A percentile compares a stretch with the other conserved stretches of the same genome.
Evolutionary conservation across 2,113 vertebrate species (phyloP).

Genomic region (Trematomus loennbergii): DNA sequence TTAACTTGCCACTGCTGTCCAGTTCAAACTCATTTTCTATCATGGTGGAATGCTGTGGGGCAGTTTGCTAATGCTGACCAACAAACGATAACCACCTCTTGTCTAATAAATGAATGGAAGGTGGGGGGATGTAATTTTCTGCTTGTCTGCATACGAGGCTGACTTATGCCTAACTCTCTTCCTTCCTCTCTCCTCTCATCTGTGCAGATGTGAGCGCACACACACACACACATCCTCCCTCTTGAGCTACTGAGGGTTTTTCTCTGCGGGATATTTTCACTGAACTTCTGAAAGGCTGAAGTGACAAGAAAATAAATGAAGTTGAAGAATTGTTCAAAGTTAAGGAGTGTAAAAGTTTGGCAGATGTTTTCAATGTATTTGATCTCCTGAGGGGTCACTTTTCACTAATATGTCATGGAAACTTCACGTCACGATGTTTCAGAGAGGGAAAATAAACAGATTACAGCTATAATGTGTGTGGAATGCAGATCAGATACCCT

Average conservation of each 20-base stretch:
- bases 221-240: conserved; percentile 30
- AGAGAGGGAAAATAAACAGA: neutral
- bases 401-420: conserved; percentile 14
- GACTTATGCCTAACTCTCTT: conserved; percentile 75
- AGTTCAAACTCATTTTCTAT: conserved; percentile 25
- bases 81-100: conserved; percentile 76
- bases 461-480: conserved; percentile 6
- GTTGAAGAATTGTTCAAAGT: neutral
- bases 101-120: conserved; percentile 79
- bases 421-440: neutral
- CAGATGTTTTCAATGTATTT: conserved; percentile 33
- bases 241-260: conserved; percentile 33
- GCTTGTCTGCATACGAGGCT: conserved; percentile 84
- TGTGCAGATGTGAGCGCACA: conserved; percentile 37
- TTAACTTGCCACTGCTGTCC: neutral
- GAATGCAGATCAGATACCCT: conserved; percentile 13
- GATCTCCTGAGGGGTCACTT: conserved; percentile 7
- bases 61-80: conserved; percentile 78
- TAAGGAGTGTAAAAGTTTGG: conserved; percentile 14
- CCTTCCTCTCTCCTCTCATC: conserved; percentile 54
- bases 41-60: conserved; percentile 52
- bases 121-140: conserved; percentile 83
- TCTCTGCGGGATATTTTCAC: conserved; percentile 42
- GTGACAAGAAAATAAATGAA: conserved; percentile 32
- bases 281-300: conserved; percentile 42